Evolutionary conservation across 1,140 invertebrate genomes (phyloP).

Genomic region (Paraescarpia echinospica): DNA sequence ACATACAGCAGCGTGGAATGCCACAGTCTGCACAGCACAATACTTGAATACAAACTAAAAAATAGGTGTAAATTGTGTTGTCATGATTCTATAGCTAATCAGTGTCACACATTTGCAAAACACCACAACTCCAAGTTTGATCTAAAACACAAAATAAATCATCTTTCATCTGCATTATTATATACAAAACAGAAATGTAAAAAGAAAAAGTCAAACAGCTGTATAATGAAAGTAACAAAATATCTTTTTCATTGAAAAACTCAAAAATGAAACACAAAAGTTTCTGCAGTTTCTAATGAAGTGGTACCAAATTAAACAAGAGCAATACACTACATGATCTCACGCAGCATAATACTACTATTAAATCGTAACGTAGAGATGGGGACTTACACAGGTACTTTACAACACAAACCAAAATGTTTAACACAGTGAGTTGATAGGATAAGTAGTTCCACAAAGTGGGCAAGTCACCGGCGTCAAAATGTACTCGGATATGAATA

Average conservation of each 20-base stretch:
- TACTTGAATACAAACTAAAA: background rate
- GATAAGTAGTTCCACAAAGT: background rate
- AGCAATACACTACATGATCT: no score
- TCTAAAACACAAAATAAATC: background rate
- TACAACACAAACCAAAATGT: background rate
- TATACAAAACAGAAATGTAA: background rate
- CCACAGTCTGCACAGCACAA: background rate
- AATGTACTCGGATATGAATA: background rate
- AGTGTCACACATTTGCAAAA: background rate
- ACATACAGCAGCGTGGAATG: background rate
- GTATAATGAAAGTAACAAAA: background rate
- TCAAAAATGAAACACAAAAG: background rate
- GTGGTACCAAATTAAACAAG: background rate
- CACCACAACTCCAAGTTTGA: background rate
- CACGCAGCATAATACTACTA: no score
- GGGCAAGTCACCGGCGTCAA: background rate
- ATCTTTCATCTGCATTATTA: background rate
- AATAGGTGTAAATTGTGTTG: background rate
- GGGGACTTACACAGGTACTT: background rate
- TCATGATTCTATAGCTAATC: background rate
- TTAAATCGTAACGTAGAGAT: no score
- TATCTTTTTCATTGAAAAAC: background rate
- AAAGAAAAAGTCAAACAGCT: no score
- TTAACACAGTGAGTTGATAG: background rate
- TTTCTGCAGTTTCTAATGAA: background rate